Base-by-base conservation (phyloP, 2,888 invertebrate species). In the Drosophila trichaetosa region DNA sequence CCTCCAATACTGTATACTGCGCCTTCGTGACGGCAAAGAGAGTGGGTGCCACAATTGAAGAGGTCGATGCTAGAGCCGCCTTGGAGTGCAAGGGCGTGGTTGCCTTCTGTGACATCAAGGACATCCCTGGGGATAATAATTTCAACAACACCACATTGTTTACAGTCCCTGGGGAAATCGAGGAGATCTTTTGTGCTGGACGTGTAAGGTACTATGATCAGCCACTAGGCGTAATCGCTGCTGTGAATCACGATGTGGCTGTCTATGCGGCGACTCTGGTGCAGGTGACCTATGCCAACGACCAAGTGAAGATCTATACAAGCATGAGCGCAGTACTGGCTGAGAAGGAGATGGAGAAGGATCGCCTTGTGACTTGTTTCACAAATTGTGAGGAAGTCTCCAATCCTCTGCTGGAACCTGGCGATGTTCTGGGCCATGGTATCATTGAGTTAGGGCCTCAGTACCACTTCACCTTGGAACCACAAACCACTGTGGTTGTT, bases 391-490 rank as follows among this genome's bases (percentile, higher is more conserved):
- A 60, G 4, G 16, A 75, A 65, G 8, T 54, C 1, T 1, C 31
- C 3, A 40, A 40, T 4, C 29, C 69, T 7, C 21, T 40, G 7
- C 34, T 72, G 8, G 68, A 68, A 1, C 58, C 83, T 0, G 83
- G 87, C 0, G 86, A 90, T 60, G 52, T 90, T 0, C 31, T 72
- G 2, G 87, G 79, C 0, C 73, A 83, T 31, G 97, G 96, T 0
- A 94, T 93, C 59, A 92, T 95, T 53, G 93, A 94, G 60, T 80
- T 95, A 64, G 95, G 95, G 10, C 90, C 94, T 0, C 97, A 97
- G 88, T 96, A 95, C 89, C 97, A 97, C 90, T 96, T 95, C 82
- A 95, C 95, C 2, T 95, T 97, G 95, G 97, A 97, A 84, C 95
- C 96, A 0, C 96, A 96, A 57, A 94, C 94, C 0, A 95, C 95